phyloP scores from a whole-genome alignment of 1,140 invertebrate species.

The Lepidostoma basale region DNA sequence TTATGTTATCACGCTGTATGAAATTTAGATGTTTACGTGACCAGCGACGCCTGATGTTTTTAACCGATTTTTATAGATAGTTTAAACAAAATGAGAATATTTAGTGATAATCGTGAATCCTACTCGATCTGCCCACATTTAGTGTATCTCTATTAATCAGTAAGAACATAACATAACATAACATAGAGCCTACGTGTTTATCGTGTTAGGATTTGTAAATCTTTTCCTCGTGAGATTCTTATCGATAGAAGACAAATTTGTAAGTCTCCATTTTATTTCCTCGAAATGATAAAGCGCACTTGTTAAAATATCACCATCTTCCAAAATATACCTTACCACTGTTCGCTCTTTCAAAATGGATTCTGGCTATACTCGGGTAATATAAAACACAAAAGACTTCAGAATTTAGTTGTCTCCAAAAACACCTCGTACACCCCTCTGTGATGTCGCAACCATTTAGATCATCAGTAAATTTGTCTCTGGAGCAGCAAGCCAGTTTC shows the following conservation, averaged over 20 bases:
- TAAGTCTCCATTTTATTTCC: neutral
- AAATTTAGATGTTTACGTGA: too few relatives aligned
- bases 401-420: constrained; percentile 7
- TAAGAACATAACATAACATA: too few relatives aligned
- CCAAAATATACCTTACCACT: neutral
- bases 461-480: too few relatives aligned
- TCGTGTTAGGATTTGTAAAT: neutral
- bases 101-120: neutral
- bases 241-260: neutral
- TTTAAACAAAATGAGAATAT: too few relatives aligned
- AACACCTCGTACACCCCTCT: constrained; percentile 10
- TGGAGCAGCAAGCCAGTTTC: too few relatives aligned
- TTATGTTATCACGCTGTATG: too few relatives aligned
- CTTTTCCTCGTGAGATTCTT: neutral
- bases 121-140: neutral
- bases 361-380: neutral
- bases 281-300: constrained; percentile 19
- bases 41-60: too few relatives aligned
- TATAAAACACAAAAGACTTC: too few relatives aligned
- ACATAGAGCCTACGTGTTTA: neutral
- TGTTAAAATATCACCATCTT: constrained; percentile 37
- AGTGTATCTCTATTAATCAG: too few relatives aligned
- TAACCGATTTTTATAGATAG: too few relatives aligned
- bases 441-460: too few relatives aligned
- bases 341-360: neutral